These are phyloP conservation scores for Caerostris extrusa DNA, from an alignment of 1,140 invertebrate genomes.

Conservation along the genomic window DNA sequence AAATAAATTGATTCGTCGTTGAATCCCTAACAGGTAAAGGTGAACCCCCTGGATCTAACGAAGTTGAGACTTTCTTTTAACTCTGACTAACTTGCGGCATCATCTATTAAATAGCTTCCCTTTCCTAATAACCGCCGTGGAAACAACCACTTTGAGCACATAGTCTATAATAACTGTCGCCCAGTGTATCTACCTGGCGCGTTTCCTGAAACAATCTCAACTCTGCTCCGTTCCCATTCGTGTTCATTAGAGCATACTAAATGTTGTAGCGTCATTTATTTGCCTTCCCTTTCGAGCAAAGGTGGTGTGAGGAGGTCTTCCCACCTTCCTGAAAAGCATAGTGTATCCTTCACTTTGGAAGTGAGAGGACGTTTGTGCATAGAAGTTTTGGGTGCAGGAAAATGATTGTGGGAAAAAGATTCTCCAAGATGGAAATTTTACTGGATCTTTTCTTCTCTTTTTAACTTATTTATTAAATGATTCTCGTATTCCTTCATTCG, in stretches of 20 bases:
- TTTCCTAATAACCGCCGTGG: conserved; percentile 30
- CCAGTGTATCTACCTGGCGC: conserved; percentile 16
- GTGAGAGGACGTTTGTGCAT: neutral
- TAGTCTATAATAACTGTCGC: conserved; percentile 62
- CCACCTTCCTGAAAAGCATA: neutral
- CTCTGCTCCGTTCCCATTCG: conserved; percentile 46
- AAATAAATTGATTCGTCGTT: conserved; percentile 32
- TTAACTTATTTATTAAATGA: no score
- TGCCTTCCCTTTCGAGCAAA: neutral
- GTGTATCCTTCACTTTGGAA: neutral
- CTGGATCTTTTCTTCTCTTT: no score
- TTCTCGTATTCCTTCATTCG: no score
- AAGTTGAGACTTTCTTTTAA: conserved; percentile 40
- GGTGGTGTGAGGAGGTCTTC: neutral
- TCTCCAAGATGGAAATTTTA: no score
- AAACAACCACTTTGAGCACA: conserved; percentile 22
- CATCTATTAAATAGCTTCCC: conserved; percentile 58
- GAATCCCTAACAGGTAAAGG: conserved; percentile 16
- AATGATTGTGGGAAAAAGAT: no score
- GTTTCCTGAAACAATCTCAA: conserved; percentile 62
- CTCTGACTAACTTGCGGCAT: neutral
- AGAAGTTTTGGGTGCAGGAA: no score
- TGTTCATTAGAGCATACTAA: conserved; percentile 59
- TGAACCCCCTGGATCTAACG: conserved; percentile 33
- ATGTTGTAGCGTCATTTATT: conserved; percentile 57